phyloP scores from a whole-genome alignment of 2,113 vertebrate genomes.

The Paraplagusia blochii region DNA sequence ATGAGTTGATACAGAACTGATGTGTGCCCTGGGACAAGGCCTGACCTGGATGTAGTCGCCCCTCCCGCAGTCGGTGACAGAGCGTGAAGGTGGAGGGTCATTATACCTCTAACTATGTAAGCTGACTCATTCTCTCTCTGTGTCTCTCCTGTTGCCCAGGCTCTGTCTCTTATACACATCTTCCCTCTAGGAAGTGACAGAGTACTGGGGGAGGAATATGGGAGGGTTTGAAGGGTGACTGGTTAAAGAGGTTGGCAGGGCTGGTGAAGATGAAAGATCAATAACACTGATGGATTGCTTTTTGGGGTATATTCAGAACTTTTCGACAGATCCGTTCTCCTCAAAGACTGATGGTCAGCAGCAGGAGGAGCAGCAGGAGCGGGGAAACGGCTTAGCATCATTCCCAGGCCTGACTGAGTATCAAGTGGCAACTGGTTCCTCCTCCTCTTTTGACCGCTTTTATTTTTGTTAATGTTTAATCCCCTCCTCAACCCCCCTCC shows the following conservation, averaged over 20 bases:
- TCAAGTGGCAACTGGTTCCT: slow-evolving; percentile 63
- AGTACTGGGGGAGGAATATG: not conserved
- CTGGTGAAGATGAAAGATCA: no score
- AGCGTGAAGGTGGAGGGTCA: slow-evolving; percentile 45
- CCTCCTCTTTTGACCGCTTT: slow-evolving; percentile 53
- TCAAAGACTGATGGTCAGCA: slow-evolving; percentile 30
- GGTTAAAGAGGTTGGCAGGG: slow-evolving; percentile 59
- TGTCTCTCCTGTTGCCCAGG: slow-evolving; percentile 53
- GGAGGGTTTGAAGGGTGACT: slow-evolving; percentile 52
- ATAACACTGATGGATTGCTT: slow-evolving; percentile 68
- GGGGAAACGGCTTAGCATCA: slow-evolving; percentile 22
- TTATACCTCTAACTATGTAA: slow-evolving; percentile 31
- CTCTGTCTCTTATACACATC: no score
- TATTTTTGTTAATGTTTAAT: slow-evolving; percentile 72
- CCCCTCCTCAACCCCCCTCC: slow-evolving; percentile 32
- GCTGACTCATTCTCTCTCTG: slow-evolving; percentile 41
- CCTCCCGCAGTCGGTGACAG: slow-evolving; percentile 10
- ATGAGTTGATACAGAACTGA: no score
- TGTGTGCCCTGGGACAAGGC: slow-evolving; percentile 4
- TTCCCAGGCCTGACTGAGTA: slow-evolving; percentile 26
- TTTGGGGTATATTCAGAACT: slow-evolving; percentile 52
- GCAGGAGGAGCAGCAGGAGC: not conserved
- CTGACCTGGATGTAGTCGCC: slow-evolving; percentile 55
- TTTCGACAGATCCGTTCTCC: slow-evolving; percentile 39
- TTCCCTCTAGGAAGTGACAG: not conserved